A percentile compares a stretch with the other conserved stretches of the same genome.
These are phyloP conservation scores for Hoplostethus atlanticus DNA, from an alignment of 2,797 vertebrate genomes.

Conservation along the genomic window DNA sequence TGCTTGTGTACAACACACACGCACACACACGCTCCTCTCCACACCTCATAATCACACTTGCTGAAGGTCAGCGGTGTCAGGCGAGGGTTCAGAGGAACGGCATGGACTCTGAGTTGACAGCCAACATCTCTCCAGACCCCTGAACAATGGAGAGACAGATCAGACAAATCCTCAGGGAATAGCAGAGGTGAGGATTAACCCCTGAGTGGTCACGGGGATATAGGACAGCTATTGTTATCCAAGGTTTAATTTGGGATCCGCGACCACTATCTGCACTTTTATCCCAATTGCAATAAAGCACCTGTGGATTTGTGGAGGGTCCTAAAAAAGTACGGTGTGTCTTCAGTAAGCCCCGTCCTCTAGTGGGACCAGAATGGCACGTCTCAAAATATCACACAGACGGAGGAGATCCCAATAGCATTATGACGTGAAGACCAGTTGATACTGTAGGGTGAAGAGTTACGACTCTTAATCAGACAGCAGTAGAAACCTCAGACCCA, in stretches of 20 bases:
- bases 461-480: slow-evolving; percentile 49
- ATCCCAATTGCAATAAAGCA: slow-evolving; percentile 34
- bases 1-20: slow-evolving; percentile 24
- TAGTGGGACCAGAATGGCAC: slow-evolving; percentile 16
- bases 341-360: slow-evolving; percentile 1
- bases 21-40: slow-evolving; percentile 10
- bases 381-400: slow-evolving; percentile 27
- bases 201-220: not conserved
- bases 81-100: slow-evolving; percentile 51
- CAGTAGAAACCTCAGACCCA: slow-evolving; percentile 25
- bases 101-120: slow-evolving; percentile 26
- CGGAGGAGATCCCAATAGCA: slow-evolving; percentile 21
- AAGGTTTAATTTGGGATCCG: not conserved
- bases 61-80: slow-evolving; percentile 11
- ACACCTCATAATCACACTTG: slow-evolving; percentile 7
- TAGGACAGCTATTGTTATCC: slow-evolving; percentile 21
- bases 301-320: slow-evolving; percentile 32
- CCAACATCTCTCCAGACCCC: slow-evolving; percentile 38
- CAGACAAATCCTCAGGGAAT: slow-evolving; percentile 5
- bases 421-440: slow-evolving; percentile 16
- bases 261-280: slow-evolving; percentile 4
- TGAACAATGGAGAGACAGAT: slow-evolving; percentile 28
- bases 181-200: slow-evolving; percentile 48
- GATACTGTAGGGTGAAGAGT: slow-evolving; percentile 27
- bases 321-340: slow-evolving; percentile 1